A percentile compares a stretch with the other conserved stretches of the same genome.
These are phyloP conservation scores for Amphimallon solstitiale DNA, from an alignment of 2,888 invertebrate genomes.

Conservation along the genomic window DNA sequence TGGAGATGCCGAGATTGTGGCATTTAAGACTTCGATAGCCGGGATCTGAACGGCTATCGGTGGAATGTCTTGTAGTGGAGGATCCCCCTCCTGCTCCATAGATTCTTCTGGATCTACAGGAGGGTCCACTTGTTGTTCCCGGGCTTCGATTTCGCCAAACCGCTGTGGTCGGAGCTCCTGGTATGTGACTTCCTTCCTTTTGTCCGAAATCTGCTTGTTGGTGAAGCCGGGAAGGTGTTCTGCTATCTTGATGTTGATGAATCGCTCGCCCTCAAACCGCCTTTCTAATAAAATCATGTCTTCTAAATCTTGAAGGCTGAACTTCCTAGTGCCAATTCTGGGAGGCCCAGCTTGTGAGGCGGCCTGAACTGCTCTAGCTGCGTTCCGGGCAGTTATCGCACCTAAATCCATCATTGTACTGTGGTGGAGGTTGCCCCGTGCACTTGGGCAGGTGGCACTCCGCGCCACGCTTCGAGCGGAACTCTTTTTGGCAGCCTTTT, in stretches of 20 bases:
- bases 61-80: no score
- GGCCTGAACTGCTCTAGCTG: slow-evolving; percentile 6
- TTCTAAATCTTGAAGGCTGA: slow-evolving; percentile 6
- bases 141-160: no score
- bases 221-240: slow-evolving; percentile 2
- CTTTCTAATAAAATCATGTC: neutral
- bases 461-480: slow-evolving; percentile 4
- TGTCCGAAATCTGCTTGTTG: no score
- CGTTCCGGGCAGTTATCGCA: slow-evolving; percentile 10
- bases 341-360: neutral
- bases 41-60: neutral
- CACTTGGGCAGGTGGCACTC: slow-evolving; percentile 24
- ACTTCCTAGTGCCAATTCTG: neutral
- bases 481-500: slow-evolving; percentile 1
- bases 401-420: slow-evolving; percentile 1
- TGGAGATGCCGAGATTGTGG: slow-evolving; percentile 12
- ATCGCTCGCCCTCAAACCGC: slow-evolving; percentile 13
- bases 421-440: neutral
- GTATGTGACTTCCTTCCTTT: no score
- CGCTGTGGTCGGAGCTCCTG: no score
- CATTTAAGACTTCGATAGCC: neutral
- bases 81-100: neutral
- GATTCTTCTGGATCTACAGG: neutral
- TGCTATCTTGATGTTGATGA: neutral
- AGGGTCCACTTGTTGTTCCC: neutral